phyloP scores from a whole-genome alignment of 1,140 invertebrate species.

The Papilio xuthus region DNA sequence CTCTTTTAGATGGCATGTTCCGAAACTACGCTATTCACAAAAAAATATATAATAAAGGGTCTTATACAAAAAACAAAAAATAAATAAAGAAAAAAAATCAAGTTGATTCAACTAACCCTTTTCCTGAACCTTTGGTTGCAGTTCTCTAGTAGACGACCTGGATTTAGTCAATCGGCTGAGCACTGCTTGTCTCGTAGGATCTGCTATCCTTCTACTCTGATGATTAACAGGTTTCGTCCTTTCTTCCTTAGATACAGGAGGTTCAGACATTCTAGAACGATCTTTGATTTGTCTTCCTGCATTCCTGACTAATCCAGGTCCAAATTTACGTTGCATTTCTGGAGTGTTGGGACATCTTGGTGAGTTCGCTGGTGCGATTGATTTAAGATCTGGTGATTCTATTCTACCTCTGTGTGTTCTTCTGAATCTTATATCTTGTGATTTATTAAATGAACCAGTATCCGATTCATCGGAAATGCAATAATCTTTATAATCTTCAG shows the following conservation, averaged over 20 bases:
- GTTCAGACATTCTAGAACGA: slow-evolving; percentile 65
- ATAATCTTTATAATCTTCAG: slow-evolving; percentile 65
- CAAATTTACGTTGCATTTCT: slow-evolving; percentile 78
- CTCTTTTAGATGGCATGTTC: too few species aligned
- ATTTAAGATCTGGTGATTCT: slow-evolving; percentile 72
- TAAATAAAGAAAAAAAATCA: too few species aligned
- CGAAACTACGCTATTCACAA: too few species aligned
- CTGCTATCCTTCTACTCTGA: slow-evolving; percentile 71
- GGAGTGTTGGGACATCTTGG: slow-evolving; percentile 79
- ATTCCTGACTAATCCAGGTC: slow-evolving; percentile 72
- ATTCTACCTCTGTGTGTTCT: slow-evolving; percentile 65
- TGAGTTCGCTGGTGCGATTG: slow-evolving; percentile 69
- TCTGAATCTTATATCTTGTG: slow-evolving; percentile 67
- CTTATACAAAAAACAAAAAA: too few species aligned
- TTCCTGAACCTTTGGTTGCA: slow-evolving; percentile 72
- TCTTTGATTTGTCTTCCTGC: slow-evolving; percentile 69
- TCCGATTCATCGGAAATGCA: slow-evolving; percentile 72
- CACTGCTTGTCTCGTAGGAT: slow-evolving; percentile 68
- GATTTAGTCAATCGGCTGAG: slow-evolving; percentile 76
- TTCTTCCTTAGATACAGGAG: slow-evolving; percentile 62
- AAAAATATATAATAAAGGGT: too few species aligned
- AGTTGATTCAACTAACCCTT: slow-evolving; percentile 72
- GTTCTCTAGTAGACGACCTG: slow-evolving; percentile 75
- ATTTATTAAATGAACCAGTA: slow-evolving; percentile 63
- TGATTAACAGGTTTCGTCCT: slow-evolving; percentile 61